These are phyloP conservation scores for Alexandromys fortis DNA, from an alignment of 2,113 vertebrate species.

Conservation along the genomic window DNA sequence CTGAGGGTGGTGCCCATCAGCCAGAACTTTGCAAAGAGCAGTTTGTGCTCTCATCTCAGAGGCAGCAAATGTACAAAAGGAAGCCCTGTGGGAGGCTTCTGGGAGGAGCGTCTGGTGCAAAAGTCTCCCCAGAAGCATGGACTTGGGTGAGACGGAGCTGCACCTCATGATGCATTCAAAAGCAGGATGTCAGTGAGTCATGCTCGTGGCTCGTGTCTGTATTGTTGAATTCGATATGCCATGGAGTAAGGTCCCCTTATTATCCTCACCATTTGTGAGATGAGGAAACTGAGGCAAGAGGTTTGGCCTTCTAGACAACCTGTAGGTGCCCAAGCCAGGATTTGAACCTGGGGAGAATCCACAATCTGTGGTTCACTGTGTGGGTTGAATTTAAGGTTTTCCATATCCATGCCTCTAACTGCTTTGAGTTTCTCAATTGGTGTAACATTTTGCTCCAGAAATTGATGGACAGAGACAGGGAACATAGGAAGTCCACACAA, in stretches of 20 bases:
- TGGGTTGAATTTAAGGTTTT: neutral
- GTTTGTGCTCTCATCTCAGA: neutral
- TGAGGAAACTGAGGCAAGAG: neutral
- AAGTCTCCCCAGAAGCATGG: neutral
- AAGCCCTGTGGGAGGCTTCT: neutral
- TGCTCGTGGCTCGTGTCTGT: rapidly evolving
- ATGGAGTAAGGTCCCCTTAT: neutral
- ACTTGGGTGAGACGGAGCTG: neutral
- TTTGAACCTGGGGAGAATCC: neutral
- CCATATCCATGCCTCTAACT: neutral
- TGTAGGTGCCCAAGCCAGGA: neutral
- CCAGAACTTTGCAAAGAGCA: neutral
- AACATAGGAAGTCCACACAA: neutral
- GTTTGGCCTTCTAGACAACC: neutral
- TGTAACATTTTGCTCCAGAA: neutral
- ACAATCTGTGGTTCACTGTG: neutral
- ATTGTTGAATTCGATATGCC: neutral
- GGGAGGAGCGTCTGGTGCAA: neutral
- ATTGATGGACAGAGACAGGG: neutral
- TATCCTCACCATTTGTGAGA: neutral
- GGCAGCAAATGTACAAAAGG: neutral
- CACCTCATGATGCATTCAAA: neutral
- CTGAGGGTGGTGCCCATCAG: neutral
- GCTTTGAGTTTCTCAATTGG: neutral
- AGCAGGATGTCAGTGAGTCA: rapidly evolving